Evolutionary conservation across 2,888 invertebrate species (phyloP), one percentile per base, ranked within the genome.

Genomic region (Acronicta leporina): DNA sequence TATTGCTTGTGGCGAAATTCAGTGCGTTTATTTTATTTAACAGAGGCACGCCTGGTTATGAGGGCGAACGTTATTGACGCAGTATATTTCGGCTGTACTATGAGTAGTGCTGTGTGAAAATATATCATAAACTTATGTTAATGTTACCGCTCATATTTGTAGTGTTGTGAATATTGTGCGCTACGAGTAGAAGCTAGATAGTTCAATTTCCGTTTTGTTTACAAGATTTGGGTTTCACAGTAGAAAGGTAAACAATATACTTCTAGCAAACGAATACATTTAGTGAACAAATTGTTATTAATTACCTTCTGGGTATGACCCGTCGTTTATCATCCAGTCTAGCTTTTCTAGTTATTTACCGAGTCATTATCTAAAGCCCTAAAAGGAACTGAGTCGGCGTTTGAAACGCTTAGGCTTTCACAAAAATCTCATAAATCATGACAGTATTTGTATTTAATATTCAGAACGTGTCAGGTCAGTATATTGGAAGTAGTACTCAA

Each of bases 311-410:
- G 64, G 62, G 42, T 69, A 63, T 75, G 74, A 72, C 72, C 69
- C 50, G 51, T 58, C 60, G 56, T 64, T 75, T 75, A 65, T 73
- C 63, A 75, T 60, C 45, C 59, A 44, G 40, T 51, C 75, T 75
- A 68, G 68, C 75, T 74, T 63, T 68, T 51, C 63, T 66, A 73
- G 73, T 66, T 63, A 73, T 76, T 70, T 80, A 75, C 76, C 45
- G 69, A 75, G 68, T 77, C 77, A 76, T 75, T 78, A 77, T 69
- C 80, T 78, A 74, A 74, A 77, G 75, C 71, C 67, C 70, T 73
- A 75, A 68, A 77, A 68, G 62, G 62, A 75, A 75, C 73, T 72
- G 72, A 71, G 61, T 58, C 59, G 65, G 65, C 68, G 41, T 49
- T 62, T 40, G 53, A 52, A 50, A 59, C 62, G 49, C 61, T 60